Base-by-base conservation (phyloP, 2,113 vertebrate species). In the Carassius carassius region DNA sequence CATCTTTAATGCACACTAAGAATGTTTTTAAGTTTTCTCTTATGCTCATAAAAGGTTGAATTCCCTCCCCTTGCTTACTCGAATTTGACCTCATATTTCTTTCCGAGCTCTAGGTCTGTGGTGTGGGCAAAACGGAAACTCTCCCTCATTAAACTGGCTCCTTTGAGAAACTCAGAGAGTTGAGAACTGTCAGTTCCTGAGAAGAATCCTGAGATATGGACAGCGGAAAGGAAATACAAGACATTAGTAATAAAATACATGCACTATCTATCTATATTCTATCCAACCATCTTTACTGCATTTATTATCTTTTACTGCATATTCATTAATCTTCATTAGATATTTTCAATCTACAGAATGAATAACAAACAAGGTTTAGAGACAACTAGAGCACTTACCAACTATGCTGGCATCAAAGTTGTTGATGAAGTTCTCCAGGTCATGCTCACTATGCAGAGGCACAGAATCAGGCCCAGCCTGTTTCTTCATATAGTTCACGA, bases 51-150 rank as follows among this genome's bases (percentile, higher is more conserved):
- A 37, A 37, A 37, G 35, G 37, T 41, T 41, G 37, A 41, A 41
- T 41, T 41, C 37, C 37, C 37, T 8, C 37, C 37, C 37, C 37
- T 41, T 41, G 37, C 94, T 90, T 85, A 95, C 94, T 95, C 93
- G 0, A 89, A 62, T 3, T 56, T 3, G 0, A 89, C 81, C 0
- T 84, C 60, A 17, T 92, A 70, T 35, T 86, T 84, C 21, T 41
- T 13, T 0, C 87, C 90, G 5, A 94, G 89, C 77, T 79, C 65
- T 32, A 89, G 69, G 8, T 91, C 25, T 0, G 47, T 69, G 41
- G 81, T 89, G 91, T 95, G 94, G 44, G 91, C 92, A 0, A 95
- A 94, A 25, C 93, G 86, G 84, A 94, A 95, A 88, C 92, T 91
- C 16, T 93, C 92, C 56, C 94, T 90, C 47, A 95, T 85, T 37